phyloP scores from a whole-genome alignment of 2,797 vertebrate genomes.

The Octomys mimax region DNA sequence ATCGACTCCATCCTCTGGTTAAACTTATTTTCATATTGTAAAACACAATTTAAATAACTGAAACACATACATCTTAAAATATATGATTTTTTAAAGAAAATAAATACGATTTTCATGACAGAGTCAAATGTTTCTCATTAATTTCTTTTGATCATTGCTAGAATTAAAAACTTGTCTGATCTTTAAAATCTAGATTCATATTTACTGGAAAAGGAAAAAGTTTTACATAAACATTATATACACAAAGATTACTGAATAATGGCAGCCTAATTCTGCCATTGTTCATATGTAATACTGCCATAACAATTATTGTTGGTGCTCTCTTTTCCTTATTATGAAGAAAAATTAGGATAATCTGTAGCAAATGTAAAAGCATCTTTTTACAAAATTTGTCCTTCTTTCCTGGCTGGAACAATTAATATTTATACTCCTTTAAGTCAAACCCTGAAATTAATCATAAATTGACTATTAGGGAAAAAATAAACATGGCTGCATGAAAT shows the following conservation, averaged over 20 bases:
- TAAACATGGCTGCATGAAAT: neutral
- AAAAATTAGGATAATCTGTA: constrained; percentile 55
- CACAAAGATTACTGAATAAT: constrained; percentile 13
- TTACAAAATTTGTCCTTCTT: neutral
- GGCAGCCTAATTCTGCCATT: constrained; percentile 1
- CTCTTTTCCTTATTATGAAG: constrained; percentile 1
- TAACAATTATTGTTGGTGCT: neutral
- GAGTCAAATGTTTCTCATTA: constrained; percentile 18
- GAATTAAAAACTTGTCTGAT: constrained; percentile 37
- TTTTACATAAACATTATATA: constrained; percentile 24
- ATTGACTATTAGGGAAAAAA: neutral
- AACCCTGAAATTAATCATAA: constrained; percentile 39
- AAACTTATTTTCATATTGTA: neutral
- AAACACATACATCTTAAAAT: constrained; percentile 43
- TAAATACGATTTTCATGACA: neutral
- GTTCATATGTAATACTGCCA: neutral
- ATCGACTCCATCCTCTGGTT: neutral
- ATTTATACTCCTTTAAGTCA: constrained; percentile 27
- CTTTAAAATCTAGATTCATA: constrained; percentile 27
- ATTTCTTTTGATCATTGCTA: constrained; percentile 55
- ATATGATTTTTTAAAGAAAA: neutral
- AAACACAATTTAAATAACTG: constrained; percentile 21
- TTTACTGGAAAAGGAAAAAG: neutral
- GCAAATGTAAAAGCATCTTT: constrained; percentile 2
- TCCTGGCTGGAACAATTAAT: neutral